Evolutionary conservation across 2,113 vertebrate genomes (phyloP).

Genomic region (Cettia cetti): DNA sequence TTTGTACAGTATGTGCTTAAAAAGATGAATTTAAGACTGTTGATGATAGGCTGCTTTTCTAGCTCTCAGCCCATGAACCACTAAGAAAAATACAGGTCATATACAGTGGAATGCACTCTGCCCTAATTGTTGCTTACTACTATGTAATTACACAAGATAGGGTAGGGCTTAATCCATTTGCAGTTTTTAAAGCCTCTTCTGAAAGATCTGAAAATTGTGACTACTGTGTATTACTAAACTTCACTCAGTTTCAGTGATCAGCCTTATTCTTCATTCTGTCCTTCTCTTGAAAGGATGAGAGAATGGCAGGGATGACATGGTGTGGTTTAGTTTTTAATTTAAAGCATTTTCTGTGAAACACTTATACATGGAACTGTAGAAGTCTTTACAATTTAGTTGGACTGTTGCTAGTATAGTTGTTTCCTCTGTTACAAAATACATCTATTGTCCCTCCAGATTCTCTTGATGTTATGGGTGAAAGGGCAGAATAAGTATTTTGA

Average conservation of each 20-base stretch:
- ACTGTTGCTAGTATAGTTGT: background rate
- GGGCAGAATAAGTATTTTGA: background rate
- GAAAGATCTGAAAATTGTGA: background rate
- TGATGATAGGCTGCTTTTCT: background rate
- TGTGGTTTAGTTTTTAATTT: background rate
- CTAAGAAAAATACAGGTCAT: background rate
- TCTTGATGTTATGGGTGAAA: background rate
- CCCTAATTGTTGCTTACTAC: background rate
- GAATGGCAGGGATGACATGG: background rate
- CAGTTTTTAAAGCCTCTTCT: background rate
- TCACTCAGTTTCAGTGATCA: background rate
- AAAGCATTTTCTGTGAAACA: background rate
- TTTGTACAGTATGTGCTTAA: background rate
- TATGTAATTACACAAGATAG: background rate
- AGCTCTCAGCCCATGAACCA: background rate
- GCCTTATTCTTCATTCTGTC: background rate
- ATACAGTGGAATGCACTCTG: background rate
- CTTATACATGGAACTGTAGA: background rate
- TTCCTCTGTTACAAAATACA: background rate
- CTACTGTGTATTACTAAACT: background rate
- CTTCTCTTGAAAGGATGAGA: background rate
- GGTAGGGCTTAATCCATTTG: background rate
- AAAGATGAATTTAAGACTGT: background rate
- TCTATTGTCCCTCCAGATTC: background rate
- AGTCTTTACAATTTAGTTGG: background rate